Percentiles rank a stretch among this genome's conserved stretches.
Evolutionary conservation across 2,888 invertebrate species (phyloP).

Genomic region (Calliopum simillimum): DNA sequence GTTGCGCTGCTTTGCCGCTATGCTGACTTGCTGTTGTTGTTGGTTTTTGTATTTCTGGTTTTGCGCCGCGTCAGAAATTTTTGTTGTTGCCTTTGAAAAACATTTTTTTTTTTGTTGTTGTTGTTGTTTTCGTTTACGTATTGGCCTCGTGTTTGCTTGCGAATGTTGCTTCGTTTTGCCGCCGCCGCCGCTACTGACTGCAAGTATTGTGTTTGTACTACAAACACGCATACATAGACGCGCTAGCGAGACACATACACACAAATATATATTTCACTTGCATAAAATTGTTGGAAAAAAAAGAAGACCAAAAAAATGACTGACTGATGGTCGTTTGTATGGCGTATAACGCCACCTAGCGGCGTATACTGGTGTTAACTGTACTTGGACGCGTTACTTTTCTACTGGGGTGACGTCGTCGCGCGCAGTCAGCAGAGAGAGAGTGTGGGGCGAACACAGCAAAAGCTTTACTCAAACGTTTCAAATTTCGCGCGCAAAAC

Average conservation of each 20-base stretch:
- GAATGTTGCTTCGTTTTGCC: not conserved
- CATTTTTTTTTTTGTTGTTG: not conserved
- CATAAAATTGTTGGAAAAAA: not conserved
- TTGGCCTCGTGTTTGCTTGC: constrained; percentile 10
- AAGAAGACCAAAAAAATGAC: no score
- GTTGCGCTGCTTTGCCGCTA: not conserved
- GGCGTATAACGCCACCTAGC: constrained; percentile 24
- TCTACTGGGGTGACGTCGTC: no score
- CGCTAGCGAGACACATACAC: constrained; percentile 1
- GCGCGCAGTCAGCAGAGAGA: no score
- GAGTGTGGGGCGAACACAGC: no score
- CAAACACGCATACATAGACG: no score
- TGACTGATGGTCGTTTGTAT: no score
- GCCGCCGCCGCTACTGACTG: not conserved
- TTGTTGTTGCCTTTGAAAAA: not conserved
- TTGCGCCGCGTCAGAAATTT: constrained; percentile 15
- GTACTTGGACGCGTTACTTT: constrained; percentile 21
- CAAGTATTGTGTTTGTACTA: constrained; percentile 6
- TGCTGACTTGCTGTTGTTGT: constrained; percentile 23
- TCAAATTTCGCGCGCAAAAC: no score
- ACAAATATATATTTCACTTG: not conserved
- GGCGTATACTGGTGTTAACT: constrained; percentile 27
- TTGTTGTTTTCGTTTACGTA: constrained; percentile 10
- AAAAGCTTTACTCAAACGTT: no score
- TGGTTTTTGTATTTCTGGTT: constrained; percentile 27